A percentile compares a stretch with the other conserved stretches of the same genome.
Evolutionary conservation across 2,888 invertebrate genomes (phyloP).

Genomic region (Liposcelis brunnea): DNA sequence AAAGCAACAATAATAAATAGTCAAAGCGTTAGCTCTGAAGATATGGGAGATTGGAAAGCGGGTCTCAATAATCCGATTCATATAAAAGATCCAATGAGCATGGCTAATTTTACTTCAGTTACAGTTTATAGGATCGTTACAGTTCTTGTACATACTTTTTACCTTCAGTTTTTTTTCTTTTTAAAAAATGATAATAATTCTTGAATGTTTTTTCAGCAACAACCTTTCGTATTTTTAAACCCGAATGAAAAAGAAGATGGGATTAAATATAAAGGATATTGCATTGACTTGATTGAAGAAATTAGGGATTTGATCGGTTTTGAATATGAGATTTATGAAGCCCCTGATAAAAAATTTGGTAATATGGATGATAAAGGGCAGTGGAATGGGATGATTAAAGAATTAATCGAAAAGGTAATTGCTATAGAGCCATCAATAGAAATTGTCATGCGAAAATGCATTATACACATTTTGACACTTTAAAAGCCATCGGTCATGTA

Average conservation of each 20-base stretch:
- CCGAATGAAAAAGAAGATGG: conserved; percentile 27
- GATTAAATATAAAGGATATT: conserved; percentile 52
- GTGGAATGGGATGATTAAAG: conserved; percentile 74
- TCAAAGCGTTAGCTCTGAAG: conserved; percentile 49
- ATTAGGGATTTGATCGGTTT: conserved; percentile 72
- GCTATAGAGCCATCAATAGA: no score
- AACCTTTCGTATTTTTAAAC: conserved; percentile 64
- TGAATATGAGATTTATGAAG: conserved; percentile 72
- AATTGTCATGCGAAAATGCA: no score
- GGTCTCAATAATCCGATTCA: conserved; percentile 49
- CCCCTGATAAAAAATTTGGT: conserved; percentile 69
- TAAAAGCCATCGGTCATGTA: no score
- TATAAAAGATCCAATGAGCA: conserved; percentile 43
- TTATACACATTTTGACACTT: no score
- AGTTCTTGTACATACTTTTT: conserved; percentile 60
- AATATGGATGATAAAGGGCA: conserved; percentile 72
- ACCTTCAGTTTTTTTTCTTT: no score
- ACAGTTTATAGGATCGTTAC: conserved; percentile 76
- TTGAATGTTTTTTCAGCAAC: conserved; percentile 44
- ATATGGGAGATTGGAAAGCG: conserved; percentile 61
- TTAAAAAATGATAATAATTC: no score
- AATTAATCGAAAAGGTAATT: conserved; percentile 50
- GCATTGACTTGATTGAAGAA: conserved; percentile 81
- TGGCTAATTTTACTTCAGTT: conserved; percentile 60
- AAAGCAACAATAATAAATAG: conserved; percentile 55